Base-by-base conservation (phyloP, 2,113 vertebrate genomes). In the Scatophagus argus region DNA sequence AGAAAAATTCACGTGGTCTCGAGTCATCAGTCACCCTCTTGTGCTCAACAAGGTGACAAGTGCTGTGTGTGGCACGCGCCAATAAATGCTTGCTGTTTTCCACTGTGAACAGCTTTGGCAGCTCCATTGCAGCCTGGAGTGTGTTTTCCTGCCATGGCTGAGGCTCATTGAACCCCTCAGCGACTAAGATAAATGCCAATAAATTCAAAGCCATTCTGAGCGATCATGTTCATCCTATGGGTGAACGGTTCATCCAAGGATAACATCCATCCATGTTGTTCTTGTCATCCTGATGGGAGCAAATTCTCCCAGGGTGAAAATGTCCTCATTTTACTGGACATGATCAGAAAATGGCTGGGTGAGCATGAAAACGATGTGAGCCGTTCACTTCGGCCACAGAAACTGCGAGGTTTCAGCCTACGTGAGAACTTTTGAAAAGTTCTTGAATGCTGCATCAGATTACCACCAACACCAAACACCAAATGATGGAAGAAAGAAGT, bases 211-310 rank as follows among this genome's bases (percentile, higher is more conserved):
- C 36, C 49, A 66, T 77, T 87, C 74, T 14, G 60, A 46, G 77
- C 8, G 61, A 73, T 86, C 64, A 70, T 72, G 69, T 76, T 69
- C 36, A 27, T 75, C 56, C 47, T 67, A 74, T 56, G 87, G 87
- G 61, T 86, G 88, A 90, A 46, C 58, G 38, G 81, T 81, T 89
- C 81, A 72, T 81, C 54, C 85, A 79, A 88, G 87, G 85, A 83
- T 80, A 74, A 65, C 84, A 85, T 87, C 74, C 77, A 72, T 86
- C 68, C 85, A 16, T 52, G 74, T 76, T 79, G 75, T 79, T 67
- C 76, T 46, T 72, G 56, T 62, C 44, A 7, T 71, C 51, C 79
- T 32, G 58, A 73, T 71, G 70, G 71, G 36, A 76, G 65, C 32
- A 62, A 51, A 58, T 34, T 46, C 68, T 83, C 77, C 10, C 52